Conservation (phyloP, 2,888 invertebrate genomes). For the Lomographa bimaculata region DNA sequence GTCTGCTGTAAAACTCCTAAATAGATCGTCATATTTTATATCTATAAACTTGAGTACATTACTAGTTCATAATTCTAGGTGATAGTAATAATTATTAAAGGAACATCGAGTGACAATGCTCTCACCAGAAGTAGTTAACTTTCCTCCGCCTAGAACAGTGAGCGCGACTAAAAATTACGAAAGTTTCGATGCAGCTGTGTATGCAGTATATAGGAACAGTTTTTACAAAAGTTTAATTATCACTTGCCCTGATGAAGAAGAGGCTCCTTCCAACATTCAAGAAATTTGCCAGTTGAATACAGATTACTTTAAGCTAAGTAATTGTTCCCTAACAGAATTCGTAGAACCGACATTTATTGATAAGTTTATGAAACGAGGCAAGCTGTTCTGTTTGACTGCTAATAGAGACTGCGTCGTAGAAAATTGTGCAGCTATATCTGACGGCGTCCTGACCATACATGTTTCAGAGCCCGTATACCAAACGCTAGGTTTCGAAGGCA, state of each 20-base stretch:
- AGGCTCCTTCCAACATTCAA: slow-evolving; percentile 52
- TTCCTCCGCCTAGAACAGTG: slow-evolving; percentile 64
- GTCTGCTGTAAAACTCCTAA: too few relatives aligned
- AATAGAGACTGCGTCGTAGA: slow-evolving; percentile 61
- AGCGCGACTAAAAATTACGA: slow-evolving; percentile 43
- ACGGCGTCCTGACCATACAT: slow-evolving; percentile 61
- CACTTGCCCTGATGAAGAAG: slow-evolving; percentile 67
- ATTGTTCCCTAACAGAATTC: slow-evolving; percentile 58
- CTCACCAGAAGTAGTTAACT: slow-evolving; percentile 67
- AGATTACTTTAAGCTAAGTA: slow-evolving; percentile 60
- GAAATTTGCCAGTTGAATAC: slow-evolving; percentile 58
- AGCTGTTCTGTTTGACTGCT: slow-evolving; percentile 55
- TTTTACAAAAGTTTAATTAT: slow-evolving; percentile 68
- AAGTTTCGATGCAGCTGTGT: slow-evolving; percentile 41
- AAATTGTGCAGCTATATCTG: slow-evolving; percentile 63
- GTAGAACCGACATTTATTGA: slow-evolving; percentile 59
- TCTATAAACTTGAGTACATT: too few relatives aligned
- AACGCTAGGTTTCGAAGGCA: slow-evolving; percentile 70
- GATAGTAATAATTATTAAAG: too few relatives aligned
- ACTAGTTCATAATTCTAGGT: too few relatives aligned
- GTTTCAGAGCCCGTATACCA: slow-evolving; percentile 60
- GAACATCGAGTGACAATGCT: too few relatives aligned
- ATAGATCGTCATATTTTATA: too few relatives aligned
- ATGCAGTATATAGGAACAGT: slow-evolving; percentile 53
- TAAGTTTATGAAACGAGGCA: slow-evolving; percentile 64